Percentiles rank a stretch among this genome's conserved stretches.
phyloP scores from a whole-genome alignment of 2,888 invertebrate species.

The Heterodera filipjevi region DNA sequence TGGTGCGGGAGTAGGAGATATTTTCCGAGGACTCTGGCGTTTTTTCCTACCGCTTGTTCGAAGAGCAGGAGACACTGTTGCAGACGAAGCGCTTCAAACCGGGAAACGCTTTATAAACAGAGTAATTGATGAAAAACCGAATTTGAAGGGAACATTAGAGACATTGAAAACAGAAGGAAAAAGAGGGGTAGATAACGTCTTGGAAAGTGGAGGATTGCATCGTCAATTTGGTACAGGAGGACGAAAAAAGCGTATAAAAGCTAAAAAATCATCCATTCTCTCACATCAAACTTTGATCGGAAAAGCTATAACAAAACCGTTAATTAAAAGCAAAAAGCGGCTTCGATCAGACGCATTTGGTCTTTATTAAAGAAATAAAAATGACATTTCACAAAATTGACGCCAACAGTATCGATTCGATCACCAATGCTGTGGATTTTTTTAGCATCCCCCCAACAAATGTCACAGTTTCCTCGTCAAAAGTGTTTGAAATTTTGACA shows the following conservation, averaged over 20 bases:
- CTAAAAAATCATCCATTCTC: not conserved
- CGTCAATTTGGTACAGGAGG: slow-evolving; percentile 22
- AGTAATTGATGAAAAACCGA: not conserved
- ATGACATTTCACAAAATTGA: slow-evolving; percentile 28
- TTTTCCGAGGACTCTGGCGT: not conserved
- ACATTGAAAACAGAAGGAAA: slow-evolving; percentile 6
- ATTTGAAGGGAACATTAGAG: not conserved
- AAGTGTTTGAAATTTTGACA: slow-evolving; percentile 13
- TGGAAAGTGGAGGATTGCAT: slow-evolving; percentile 1
- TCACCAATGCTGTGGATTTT: slow-evolving; percentile 19
- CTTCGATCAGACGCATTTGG: slow-evolving; percentile 25
- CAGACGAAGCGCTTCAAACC: slow-evolving; percentile 4
- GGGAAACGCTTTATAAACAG: slow-evolving; percentile 2
- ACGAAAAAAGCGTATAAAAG: slow-evolving; percentile 13
- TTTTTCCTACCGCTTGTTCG: not conserved
- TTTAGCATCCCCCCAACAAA: slow-evolving; percentile 18
- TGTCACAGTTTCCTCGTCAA: not conserved
- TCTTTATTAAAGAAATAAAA: slow-evolving; percentile 28
- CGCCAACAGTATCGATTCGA: not conserved
- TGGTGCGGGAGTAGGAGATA: not conserved
- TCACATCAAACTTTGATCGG: slow-evolving; percentile 14
- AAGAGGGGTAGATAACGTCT: not conserved
- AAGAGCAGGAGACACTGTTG: not conserved
- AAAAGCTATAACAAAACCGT: not conserved
- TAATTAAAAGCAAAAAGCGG: slow-evolving; percentile 18